These are phyloP conservation scores for Sebastes minor DNA, from an alignment of 2,797 vertebrate genomes.

Conservation along the genomic window DNA sequence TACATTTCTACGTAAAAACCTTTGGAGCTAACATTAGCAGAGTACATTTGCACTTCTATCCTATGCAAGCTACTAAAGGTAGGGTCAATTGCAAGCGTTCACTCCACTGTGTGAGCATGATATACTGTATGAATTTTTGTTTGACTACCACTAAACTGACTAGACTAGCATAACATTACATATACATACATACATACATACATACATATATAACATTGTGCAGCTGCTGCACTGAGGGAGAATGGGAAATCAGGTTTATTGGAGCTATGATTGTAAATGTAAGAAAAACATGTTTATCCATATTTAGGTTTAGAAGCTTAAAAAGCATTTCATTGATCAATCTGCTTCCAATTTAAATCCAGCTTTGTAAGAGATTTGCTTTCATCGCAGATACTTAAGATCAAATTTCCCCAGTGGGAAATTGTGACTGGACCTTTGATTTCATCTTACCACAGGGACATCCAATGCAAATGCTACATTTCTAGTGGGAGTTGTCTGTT, in stretches of 20 bases:
- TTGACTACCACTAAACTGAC: not conserved
- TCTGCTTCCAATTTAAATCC: slow-evolving; percentile 2
- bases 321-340: slow-evolving; percentile 17
- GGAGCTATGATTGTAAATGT: not conserved
- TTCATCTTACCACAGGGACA: not conserved
- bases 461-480: not conserved
- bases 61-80: no score
- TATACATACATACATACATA: no score
- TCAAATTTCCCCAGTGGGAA: slow-evolving; percentile 13
- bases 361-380: slow-evolving; percentile 15
- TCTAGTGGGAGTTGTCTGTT: not conserved
- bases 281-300: not conserved
- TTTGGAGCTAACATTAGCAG: not conserved
- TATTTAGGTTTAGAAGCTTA: not conserved
- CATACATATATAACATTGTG: no score
- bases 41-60: not conserved
- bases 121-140: not conserved
- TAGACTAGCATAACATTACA: not conserved
- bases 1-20: not conserved
- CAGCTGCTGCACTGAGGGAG: not conserved
- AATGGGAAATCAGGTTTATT: not conserved
- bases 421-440: slow-evolving; percentile 35
- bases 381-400: slow-evolving; percentile 16
- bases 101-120: not conserved
- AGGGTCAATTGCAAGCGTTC: not conserved